phyloP scores from a whole-genome alignment of 2,113 vertebrate genomes.

The Pseudorhombus dupliciocellatus region DNA sequence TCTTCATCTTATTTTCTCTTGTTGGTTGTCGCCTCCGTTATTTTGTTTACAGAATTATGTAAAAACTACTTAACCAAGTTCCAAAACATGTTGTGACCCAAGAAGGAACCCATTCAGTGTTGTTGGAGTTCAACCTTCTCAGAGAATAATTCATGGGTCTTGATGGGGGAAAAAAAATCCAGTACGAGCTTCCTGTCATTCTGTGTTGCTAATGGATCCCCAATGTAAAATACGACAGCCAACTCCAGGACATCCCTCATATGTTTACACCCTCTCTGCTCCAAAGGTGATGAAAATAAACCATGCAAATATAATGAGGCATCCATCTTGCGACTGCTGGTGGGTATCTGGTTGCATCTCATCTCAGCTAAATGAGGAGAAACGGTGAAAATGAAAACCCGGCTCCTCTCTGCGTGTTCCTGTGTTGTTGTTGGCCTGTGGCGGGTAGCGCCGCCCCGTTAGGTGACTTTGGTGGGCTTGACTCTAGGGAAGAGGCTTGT shows the following conservation, averaged over 20 bases:
- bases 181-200: constrained; percentile 30
- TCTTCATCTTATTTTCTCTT: too few species aligned
- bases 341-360: constrained; percentile 42
- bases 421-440: constrained; percentile 8
- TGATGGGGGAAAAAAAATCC: too few species aligned
- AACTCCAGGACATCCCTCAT: constrained; percentile 53
- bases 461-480: constrained; percentile 79
- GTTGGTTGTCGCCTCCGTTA: too few species aligned
- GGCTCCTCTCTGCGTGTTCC: background rate
- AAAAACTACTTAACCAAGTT: too few species aligned
- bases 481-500: constrained; percentile 79
- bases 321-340: constrained; percentile 66
- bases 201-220: constrained; percentile 16
- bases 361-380: constrained; percentile 31
- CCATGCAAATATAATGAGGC: constrained; percentile 57
- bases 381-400: constrained; percentile 4
- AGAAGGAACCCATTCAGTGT: too few species aligned
- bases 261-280: constrained; percentile 26
- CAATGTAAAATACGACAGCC: constrained; percentile 29
- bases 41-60: too few species aligned
- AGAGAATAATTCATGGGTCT: too few species aligned
- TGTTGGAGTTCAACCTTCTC: too few species aligned
- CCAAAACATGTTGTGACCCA: too few species aligned
- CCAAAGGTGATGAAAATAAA: constrained; percentile 54
- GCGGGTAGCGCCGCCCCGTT: constrained; percentile 42